Evolutionary conservation across 92 coral and sea anemone species (phyloP).

Genomic region (Palythoa heliodiscus): DNA sequence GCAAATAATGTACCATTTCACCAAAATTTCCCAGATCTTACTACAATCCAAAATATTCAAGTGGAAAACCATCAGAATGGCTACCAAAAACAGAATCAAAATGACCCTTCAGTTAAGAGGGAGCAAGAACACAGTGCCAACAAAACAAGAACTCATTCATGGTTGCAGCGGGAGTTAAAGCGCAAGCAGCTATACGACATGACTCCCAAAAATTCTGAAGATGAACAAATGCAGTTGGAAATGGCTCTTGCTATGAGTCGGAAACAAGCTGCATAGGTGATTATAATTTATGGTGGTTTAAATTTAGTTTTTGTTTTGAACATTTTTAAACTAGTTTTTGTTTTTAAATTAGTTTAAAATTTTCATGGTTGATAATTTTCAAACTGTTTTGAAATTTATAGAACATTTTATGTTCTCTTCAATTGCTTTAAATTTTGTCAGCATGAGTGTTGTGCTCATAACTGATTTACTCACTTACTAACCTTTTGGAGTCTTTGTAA

Average conservation of each 20-base stretch:
- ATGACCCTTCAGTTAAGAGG: background rate
- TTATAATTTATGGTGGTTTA: background rate
- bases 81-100: background rate
- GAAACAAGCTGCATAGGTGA: background rate
- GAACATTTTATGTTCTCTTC: too few species aligned
- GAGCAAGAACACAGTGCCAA: background rate
- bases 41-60: background rate
- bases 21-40: background rate
- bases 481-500: too few species aligned
- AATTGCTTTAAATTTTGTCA: too few species aligned
- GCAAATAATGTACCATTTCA: background rate
- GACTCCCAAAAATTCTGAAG: slow-evolving; percentile 22
- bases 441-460: too few species aligned
- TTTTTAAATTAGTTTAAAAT: too few species aligned
- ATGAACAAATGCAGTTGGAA: slow-evolving; percentile 20
- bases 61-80: background rate
- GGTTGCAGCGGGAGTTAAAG: slow-evolving; percentile 12
- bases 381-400: too few species aligned
- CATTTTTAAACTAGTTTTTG: too few species aligned
- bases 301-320: too few species aligned
- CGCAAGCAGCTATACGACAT: slow-evolving; percentile 25
- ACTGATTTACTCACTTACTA: too few species aligned
- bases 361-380: too few species aligned
- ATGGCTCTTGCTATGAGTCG: slow-evolving; percentile 37
- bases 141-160: background rate